Evolutionary conservation across 2,888 invertebrate species (phyloP), one percentile per base, ranked within the genome.

Genomic region (Thalpophila matura): DNA sequence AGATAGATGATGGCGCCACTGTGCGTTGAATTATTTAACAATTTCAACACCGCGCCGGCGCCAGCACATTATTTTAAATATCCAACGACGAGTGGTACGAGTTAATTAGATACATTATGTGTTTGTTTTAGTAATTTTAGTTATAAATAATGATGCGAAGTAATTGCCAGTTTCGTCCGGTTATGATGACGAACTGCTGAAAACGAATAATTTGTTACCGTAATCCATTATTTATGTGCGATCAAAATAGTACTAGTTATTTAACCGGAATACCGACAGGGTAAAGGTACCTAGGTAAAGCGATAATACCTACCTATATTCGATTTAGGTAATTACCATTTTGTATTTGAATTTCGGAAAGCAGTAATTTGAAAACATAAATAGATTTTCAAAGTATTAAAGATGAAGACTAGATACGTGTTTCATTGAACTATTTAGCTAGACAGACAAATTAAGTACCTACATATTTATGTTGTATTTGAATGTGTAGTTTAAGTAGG

Each of bases 1-100:
- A 75, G 43, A 65, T 68, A 61, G 70, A 54, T 27, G 20, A 65
- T 71, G 80, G 75, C 79, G 79, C 75, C 74, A 47, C 37, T 42
- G 16, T 53, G 10, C 51, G 55, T 67, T 73, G 77, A 67, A 75
- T 72, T 69, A 77, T 76, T 77, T 58, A 70, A 68, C 65, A 45
- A 67, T 64, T 62, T 65, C 65, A 54, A 60, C 64, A 62, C 54
- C 42, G 54, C 56, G 43, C 43, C 59, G 59, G 58, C 56, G 49
- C 57, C 56, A 33, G 37, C 58, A 49, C 56, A 53, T 62, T 50
- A 62, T 71, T 70, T 74, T 59, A 74, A 55, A 55, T 57, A 45
- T 35, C 12, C 26, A 56, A 56, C 35, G 35, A 49, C n/a, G n/a
- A n/a, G n/a, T 24, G 20, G 3, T n/a, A 42, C 27, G 40, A 67